These are phyloP conservation scores for Momotus momota DNA, from an alignment of 2,797 vertebrate species.

Conservation along the genomic window DNA sequence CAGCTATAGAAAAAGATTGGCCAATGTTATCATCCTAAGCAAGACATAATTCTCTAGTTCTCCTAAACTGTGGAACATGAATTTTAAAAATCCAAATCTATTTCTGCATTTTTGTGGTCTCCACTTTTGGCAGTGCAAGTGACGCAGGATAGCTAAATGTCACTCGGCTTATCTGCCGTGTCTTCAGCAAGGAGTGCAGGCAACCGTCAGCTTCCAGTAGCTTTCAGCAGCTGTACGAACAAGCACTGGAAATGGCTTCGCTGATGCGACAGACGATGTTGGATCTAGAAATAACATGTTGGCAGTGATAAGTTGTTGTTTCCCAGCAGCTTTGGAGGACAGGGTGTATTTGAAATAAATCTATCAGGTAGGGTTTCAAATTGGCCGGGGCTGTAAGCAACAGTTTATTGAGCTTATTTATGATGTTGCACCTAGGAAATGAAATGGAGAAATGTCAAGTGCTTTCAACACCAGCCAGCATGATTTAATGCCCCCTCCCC, in stretches of 20 bases:
- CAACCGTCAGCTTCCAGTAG: neutral
- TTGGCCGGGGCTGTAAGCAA: slow-evolving; percentile 31
- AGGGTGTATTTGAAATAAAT: slow-evolving; percentile 55
- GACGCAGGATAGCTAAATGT: neutral
- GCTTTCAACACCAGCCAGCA: slow-evolving; percentile 27
- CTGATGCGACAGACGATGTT: neutral
- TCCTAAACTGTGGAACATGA: neutral
- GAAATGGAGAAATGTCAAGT: slow-evolving; percentile 65
- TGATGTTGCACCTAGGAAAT: slow-evolving; percentile 51
- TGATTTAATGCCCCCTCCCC: slow-evolving; percentile 22
- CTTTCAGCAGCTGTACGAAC: neutral
- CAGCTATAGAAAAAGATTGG: neutral
- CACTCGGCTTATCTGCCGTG: neutral
- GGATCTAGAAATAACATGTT: neutral
- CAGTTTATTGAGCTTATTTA: slow-evolving; percentile 67
- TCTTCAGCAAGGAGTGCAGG: neutral
- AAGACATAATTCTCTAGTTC: neutral
- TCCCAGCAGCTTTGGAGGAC: slow-evolving; percentile 57
- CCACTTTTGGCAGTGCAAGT: neutral
- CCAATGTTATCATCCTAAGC: neutral
- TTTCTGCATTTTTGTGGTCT: neutral
- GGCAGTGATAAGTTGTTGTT: slow-evolving; percentile 46
- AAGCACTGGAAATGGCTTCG: neutral
- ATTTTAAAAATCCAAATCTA: neutral
- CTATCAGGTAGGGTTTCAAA: slow-evolving; percentile 41